Conservation (phyloP, 1,140 invertebrate genomes). For the Dreissena rostriformis region DNA sequence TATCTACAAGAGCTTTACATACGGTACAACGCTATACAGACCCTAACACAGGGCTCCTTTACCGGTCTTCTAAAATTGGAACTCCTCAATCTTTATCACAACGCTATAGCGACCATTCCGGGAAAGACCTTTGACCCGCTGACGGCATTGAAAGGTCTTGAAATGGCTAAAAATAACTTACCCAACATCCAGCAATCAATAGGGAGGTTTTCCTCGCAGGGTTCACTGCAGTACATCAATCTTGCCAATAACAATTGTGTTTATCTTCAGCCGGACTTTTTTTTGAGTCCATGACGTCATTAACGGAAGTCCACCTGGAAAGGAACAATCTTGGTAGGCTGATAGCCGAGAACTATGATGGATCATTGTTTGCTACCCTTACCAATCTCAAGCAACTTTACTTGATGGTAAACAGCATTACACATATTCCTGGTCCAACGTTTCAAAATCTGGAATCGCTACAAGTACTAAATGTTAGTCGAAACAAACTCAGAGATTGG, state of each 20-base stretch:
- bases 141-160: slow-evolving; percentile 58
- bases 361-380: slow-evolving; percentile 57
- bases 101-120: slow-evolving; percentile 64
- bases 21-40: too few relatives aligned
- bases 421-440: slow-evolving; percentile 47
- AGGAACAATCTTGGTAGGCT: slow-evolving; percentile 63
- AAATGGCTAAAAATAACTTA: slow-evolving; percentile 69
- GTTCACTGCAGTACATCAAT: slow-evolving; percentile 61
- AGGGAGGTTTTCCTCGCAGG: slow-evolving; percentile 54
- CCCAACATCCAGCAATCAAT: slow-evolving; percentile 47
- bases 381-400: slow-evolving; percentile 60
- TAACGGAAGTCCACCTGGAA: slow-evolving; percentile 63
- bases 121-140: slow-evolving; percentile 63
- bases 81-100: slow-evolving; percentile 62
- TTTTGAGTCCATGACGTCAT: slow-evolving; percentile 57
- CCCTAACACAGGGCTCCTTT: too few relatives aligned
- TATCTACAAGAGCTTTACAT: slow-evolving; percentile 64
- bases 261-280: slow-evolving; percentile 51
- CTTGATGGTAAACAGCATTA: slow-evolving; percentile 62
- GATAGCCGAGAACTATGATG: slow-evolving; percentile 53
- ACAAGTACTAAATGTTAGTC: slow-evolving; percentile 53
- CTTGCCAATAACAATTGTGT: slow-evolving; percentile 63
- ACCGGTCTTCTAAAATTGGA: slow-evolving; percentile 60
- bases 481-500: slow-evolving; percentile 68
- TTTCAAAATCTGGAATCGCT: slow-evolving; percentile 60